Evolutionary conservation across 2,888 invertebrate genomes (phyloP).

Genomic region (Odontomyia ornata): DNA sequence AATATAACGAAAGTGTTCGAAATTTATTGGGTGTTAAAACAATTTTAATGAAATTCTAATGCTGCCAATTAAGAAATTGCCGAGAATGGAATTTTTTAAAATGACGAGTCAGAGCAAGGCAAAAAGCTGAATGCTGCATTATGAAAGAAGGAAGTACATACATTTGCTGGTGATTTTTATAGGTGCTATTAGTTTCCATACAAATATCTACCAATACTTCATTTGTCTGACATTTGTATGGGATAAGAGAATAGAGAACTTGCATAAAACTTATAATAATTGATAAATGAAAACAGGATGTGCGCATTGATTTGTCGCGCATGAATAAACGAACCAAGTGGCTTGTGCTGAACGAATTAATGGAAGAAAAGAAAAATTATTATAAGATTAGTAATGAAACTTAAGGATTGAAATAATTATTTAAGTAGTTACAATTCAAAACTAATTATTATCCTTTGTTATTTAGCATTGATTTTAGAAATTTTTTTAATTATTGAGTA

Average conservation of each 20-base stretch:
- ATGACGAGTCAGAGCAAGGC: not conserved
- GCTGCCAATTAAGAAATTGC: not conserved
- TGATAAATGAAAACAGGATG: too few species aligned
- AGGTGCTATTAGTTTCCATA: conserved; percentile 39
- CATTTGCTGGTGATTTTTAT: conserved; percentile 35
- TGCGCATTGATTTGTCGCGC: not conserved
- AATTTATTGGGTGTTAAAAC: conserved; percentile 84
- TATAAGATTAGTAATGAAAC: not conserved
- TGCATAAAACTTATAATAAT: not conserved
- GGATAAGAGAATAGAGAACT: not conserved
- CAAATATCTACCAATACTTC: not conserved
- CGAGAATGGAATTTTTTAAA: not conserved
- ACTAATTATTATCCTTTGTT: not conserved
- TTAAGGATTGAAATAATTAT: not conserved
- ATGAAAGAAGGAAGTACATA: not conserved
- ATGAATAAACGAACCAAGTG: conserved; percentile 17
- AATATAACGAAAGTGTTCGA: conserved; percentile 84
- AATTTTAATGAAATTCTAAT: conserved; percentile 73
- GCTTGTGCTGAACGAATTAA: conserved; percentile 23
- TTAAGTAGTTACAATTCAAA: not conserved
- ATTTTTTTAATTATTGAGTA: not conserved
- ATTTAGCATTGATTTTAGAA: not conserved
- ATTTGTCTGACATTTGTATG: not conserved
- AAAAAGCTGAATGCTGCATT: not conserved
- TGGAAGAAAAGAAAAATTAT: not conserved